phyloP scores from a whole-genome alignment of 2,113 vertebrate species.

The Vanacampus margaritifer region DNA sequence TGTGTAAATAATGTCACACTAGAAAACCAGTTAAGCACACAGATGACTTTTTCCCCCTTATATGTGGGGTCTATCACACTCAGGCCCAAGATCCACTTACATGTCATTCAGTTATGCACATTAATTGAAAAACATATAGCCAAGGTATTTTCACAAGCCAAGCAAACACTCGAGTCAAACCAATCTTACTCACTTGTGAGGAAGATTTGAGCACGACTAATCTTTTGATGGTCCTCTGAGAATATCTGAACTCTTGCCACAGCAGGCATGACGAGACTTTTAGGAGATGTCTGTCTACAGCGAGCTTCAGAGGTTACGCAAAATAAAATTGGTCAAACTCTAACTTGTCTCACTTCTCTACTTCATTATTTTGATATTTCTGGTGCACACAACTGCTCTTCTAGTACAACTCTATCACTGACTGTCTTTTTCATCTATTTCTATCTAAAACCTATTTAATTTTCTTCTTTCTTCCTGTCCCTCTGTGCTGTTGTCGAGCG shows the following conservation, averaged over 20 bases:
- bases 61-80: background rate
- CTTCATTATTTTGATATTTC: background rate
- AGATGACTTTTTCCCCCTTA: too few species aligned
- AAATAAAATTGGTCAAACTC: background rate
- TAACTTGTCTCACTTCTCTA: background rate
- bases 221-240: constrained; percentile 49
- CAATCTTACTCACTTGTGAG: constrained; percentile 66
- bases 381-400: background rate
- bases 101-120: background rate
- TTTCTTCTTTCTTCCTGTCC: background rate
- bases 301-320: background rate
- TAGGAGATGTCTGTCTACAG: background rate
- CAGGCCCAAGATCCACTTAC: background rate
- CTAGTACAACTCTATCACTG: background rate
- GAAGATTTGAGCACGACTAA: constrained; percentile 65
- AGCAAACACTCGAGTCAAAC: background rate
- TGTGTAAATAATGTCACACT: too few species aligned
- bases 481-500: constrained; percentile 4
- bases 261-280: constrained; percentile 51
- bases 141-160: background rate
- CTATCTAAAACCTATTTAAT: background rate
- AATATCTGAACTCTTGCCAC: constrained; percentile 37
- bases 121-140: background rate
- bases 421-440: background rate
- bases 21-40: too few species aligned